Conservation (phyloP, 2,888 invertebrate species). For the Lysandra bellargus region DNA sequence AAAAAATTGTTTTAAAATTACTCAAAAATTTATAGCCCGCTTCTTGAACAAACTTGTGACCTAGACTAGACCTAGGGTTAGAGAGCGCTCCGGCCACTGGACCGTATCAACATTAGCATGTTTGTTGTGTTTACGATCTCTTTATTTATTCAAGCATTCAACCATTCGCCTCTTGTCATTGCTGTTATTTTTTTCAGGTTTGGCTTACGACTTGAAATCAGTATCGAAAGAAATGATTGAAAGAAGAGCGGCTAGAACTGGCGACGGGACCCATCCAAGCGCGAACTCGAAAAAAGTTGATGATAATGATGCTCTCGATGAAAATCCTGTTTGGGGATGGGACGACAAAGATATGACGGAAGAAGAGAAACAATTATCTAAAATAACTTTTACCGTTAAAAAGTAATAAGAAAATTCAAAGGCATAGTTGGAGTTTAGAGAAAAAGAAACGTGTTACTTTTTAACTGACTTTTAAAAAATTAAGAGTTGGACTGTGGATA, state of each 20-base stretch:
- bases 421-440: no score
- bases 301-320: conserved; percentile 68
- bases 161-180: not conserved
- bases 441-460: no score
- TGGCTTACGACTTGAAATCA: conserved; percentile 92
- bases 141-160: not conserved
- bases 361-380: conserved; percentile 82
- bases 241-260: conserved; percentile 85
- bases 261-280: conserved; percentile 83
- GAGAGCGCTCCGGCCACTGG: conserved; percentile 1
- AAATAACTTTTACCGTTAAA: conserved; percentile 47
- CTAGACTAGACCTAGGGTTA: conserved; percentile 9
- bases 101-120: not conserved
- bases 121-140: not conserved
- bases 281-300: conserved; percentile 42
- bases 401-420: not conserved
- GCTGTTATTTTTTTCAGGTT: conserved; percentile 73
- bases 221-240: conserved; percentile 86
- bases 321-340: conserved; percentile 89
- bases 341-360: conserved; percentile 87
- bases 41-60: not conserved
- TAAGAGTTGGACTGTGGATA: no score
- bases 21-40: not conserved
- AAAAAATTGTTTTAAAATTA: no score
- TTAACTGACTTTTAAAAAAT: no score